Conservation (phyloP, 2,888 invertebrate species). For the Andrena haemorrhoa region DNA sequence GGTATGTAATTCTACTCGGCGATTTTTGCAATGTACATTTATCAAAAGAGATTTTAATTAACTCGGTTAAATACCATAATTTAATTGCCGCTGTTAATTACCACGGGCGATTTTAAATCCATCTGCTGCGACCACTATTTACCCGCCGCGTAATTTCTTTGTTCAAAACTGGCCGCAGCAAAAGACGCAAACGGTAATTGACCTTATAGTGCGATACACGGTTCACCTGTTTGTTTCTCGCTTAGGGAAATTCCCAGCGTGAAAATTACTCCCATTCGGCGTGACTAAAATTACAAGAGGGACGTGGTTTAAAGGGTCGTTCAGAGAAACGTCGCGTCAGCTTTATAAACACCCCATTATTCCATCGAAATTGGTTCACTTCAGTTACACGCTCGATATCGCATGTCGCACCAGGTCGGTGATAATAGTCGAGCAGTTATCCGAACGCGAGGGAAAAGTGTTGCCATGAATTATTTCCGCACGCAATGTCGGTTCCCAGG, state of each 20-base stretch:
- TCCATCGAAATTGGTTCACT: constrained; percentile 24
- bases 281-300: not conserved
- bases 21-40: not conserved
- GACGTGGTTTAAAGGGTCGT: not conserved
- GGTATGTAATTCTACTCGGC: not conserved
- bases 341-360: not conserved
- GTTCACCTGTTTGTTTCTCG: not conserved
- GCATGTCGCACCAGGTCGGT: constrained; percentile 14
- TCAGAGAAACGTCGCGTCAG: not conserved
- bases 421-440: constrained; percentile 15
- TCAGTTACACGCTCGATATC: constrained; percentile 21
- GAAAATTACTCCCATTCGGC: constrained; percentile 11
- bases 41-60: constrained; percentile 22
- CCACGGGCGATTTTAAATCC: constrained; percentile 13
- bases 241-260: not conserved
- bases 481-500: constrained; percentile 34
- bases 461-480: constrained; percentile 32
- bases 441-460: constrained; percentile 11
- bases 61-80: not conserved
- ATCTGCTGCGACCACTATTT: not conserved
- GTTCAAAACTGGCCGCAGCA: too few relatives aligned
- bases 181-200: not conserved
- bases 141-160: constrained; percentile 7
- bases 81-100: too few relatives aligned
- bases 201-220: constrained; percentile 13